phyloP scores from a whole-genome alignment of 2,113 vertebrate species.

The Setophaga kirtlandii region DNA sequence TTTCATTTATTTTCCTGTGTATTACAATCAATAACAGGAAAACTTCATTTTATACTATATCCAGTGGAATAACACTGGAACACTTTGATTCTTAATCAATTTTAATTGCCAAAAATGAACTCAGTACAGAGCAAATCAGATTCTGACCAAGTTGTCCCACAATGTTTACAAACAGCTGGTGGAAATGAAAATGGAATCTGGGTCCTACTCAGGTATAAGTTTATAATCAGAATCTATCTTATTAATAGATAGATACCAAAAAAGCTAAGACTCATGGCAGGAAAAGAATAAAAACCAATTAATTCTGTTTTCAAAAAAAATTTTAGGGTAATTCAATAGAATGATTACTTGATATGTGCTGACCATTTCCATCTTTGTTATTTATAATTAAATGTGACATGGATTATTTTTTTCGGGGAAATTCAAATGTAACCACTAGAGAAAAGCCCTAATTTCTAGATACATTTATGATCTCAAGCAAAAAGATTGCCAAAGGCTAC shows the following conservation, averaged over 20 bases:
- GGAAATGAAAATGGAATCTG: not conserved
- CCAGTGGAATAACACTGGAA: not conserved
- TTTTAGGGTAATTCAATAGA: not conserved
- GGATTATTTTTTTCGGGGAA: not conserved
- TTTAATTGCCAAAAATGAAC: not conserved
- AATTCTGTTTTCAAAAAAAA: not conserved
- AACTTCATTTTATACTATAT: not conserved
- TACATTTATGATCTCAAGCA: not conserved
- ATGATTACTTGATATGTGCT: not conserved
- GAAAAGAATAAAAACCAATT: not conserved
- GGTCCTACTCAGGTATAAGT: not conserved
- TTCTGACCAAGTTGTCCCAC: not conserved
- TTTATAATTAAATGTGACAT: not conserved
- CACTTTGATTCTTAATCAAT: not conserved
- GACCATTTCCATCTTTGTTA: not conserved
- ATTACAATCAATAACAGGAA: not conserved
- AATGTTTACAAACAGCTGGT: not conserved
- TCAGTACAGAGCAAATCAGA: not conserved
- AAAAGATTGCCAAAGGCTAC: not conserved
- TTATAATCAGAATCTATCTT: not conserved
- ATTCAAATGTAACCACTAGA: not conserved
- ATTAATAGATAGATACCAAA: not conserved
- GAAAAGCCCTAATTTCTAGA: not conserved
- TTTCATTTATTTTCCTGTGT: not conserved
- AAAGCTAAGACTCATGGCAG: not conserved